Conservation (phyloP, 2,797 vertebrate genomes). For the Pelochelys cantorii region DNA sequence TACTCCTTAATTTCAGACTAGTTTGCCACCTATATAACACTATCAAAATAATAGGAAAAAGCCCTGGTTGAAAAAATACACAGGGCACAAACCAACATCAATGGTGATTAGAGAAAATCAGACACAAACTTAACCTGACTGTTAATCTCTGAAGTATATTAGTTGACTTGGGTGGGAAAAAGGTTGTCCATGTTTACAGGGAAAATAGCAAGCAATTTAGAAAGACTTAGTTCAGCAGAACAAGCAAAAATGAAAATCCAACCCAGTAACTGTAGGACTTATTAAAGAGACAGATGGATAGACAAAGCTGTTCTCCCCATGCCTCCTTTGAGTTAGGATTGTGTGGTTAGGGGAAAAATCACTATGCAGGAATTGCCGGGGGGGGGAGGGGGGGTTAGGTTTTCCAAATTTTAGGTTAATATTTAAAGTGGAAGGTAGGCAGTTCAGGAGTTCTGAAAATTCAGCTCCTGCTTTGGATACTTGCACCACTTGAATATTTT, state of each 20-base stretch:
- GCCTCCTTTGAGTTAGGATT: constrained; percentile 43
- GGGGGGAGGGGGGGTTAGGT: neutral
- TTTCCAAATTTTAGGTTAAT: constrained; percentile 7
- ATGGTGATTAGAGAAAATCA: constrained; percentile 13
- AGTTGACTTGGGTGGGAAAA: neutral
- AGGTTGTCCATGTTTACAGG: constrained; percentile 31
- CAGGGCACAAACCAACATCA: neutral
- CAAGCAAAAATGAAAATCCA: constrained; percentile 61
- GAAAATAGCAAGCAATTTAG: constrained; percentile 51
- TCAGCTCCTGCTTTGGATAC: neutral
- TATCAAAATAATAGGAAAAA: neutral
- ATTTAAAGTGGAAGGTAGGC: neutral
- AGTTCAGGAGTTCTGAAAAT: constrained; percentile 7
- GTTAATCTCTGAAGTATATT: neutral
- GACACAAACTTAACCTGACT: constrained; percentile 5
- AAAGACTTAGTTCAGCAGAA: constrained; percentile 63
- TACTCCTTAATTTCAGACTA: neutral
- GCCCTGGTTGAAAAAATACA: neutral
- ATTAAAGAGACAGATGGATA: constrained; percentile 63
- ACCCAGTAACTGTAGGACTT: constrained; percentile 47
- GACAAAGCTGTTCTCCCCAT: constrained; percentile 35
- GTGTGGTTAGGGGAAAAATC: constrained; percentile 38
- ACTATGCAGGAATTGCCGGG: neutral
- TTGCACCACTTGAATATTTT: neutral
- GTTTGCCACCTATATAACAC: neutral